Conservation (phyloP, 1,140 invertebrate genomes). For the Lysiphlebus fabarum region DNA sequence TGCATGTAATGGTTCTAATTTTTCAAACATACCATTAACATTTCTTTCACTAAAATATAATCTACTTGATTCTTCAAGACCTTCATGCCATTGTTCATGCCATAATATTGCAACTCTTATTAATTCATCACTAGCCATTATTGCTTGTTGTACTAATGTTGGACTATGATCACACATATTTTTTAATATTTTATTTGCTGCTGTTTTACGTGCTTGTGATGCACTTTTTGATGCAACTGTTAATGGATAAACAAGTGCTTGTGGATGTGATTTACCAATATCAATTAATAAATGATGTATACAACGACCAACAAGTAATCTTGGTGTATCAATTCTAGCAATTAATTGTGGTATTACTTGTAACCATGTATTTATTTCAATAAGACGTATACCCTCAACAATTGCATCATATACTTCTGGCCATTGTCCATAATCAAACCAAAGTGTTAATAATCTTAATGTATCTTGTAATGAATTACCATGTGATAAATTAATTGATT, state of each 20-base stretch:
- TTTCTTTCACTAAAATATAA: conserved; percentile 96
- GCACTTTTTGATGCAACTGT: conserved; percentile 97
- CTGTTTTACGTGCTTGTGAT: conserved; percentile 75
- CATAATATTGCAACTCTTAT: conserved; percentile 98
- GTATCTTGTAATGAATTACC: conserved; percentile 98
- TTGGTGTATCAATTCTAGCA: conserved; percentile 92
- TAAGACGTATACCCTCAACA: conserved; percentile 84
- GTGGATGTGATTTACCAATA: conserved; percentile 85
- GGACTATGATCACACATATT: conserved; percentile 93
- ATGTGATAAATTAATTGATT: conserved; percentile 87
- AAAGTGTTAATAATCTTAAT: conserved; percentile 84
- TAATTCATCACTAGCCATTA: conserved; percentile 93
- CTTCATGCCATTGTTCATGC: conserved; percentile 99
- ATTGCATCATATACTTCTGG: conserved; percentile 92
- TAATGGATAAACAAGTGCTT: conserved; percentile 92
- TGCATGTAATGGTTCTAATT: conserved; percentile 89
- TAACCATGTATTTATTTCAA: conserved; percentile 98
- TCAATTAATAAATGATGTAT: conserved; percentile 93
- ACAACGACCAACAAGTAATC: conserved; percentile 80
- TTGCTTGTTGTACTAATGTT: conserved; percentile 88
- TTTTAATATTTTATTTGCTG: conserved; percentile 93
- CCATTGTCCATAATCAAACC: conserved; percentile 94
- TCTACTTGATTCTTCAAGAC: conserved; percentile 91
- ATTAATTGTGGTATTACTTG: conserved; percentile 99
- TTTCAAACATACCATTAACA: conserved; percentile 92